Conservation (phyloP, 2,888 invertebrate genomes). For the Lepidochrysops patricia region DNA sequence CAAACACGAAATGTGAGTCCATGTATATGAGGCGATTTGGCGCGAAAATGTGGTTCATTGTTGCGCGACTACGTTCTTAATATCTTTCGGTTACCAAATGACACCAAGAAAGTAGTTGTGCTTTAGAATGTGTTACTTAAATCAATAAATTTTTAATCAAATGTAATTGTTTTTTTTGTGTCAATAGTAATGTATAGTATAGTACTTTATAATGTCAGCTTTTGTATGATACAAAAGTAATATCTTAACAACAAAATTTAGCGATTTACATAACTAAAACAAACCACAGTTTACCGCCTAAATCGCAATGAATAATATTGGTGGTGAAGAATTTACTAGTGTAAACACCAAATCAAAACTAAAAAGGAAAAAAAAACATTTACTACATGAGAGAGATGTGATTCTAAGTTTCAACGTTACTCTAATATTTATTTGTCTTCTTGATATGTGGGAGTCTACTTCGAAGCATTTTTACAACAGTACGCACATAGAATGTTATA, state of each 20-base stretch:
- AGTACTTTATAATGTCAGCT: no score
- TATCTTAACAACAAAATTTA: not conserved
- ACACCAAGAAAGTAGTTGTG: not conserved
- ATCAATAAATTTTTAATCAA: no score
- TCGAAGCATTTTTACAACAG: constrained; percentile 35
- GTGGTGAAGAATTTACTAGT: constrained; percentile 19
- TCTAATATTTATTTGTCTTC: constrained; percentile 56
- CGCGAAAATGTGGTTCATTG: constrained; percentile 21
- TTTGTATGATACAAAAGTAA: no score
- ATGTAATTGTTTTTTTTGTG: not conserved
- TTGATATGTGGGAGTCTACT: constrained; percentile 56
- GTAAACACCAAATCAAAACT: constrained; percentile 17
- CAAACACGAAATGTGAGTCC: constrained; percentile 63
- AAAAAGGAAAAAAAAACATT: constrained; percentile 17
- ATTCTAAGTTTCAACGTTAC: constrained; percentile 19
- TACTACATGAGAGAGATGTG: constrained; percentile 19
- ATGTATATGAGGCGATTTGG: constrained; percentile 33
- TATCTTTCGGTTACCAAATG: not conserved
- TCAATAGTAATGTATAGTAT: not conserved
- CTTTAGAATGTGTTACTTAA: not conserved
- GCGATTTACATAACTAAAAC: not conserved
- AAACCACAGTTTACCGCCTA: constrained; percentile 18
- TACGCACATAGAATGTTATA: constrained; percentile 24
- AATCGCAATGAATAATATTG: constrained; percentile 19
- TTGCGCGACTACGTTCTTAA: not conserved